Percentiles rank a stretch among this genome's conserved stretches.
These are phyloP conservation scores for Sminthurinus aureus DNA, from an alignment of 2,888 invertebrate species.

Conservation along the genomic window DNA sequence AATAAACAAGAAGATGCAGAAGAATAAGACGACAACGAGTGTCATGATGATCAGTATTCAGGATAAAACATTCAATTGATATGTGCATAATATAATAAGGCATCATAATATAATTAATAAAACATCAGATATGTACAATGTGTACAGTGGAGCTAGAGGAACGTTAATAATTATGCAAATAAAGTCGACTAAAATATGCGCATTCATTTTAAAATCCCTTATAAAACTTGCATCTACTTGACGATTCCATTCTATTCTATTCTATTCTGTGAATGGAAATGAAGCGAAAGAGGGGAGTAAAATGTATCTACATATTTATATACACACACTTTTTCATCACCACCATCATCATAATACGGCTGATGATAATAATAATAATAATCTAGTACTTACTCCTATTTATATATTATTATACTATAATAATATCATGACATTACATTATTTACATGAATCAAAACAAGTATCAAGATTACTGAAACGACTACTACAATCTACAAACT, in stretches of 20 bases:
- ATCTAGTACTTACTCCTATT: too few relatives aligned
- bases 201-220: conserved; percentile 42
- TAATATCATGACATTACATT: not conserved
- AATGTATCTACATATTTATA: not conserved
- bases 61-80: conserved; percentile 43
- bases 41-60: conserved; percentile 33
- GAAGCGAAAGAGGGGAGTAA: not conserved
- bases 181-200: conserved; percentile 41
- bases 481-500: too few relatives aligned
- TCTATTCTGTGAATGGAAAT: not conserved
- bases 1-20: not conserved
- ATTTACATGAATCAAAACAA: not conserved
- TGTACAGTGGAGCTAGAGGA: not conserved
- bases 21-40: not conserved
- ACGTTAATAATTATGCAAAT: conserved; percentile 35
- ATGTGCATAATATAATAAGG: conserved; percentile 33
- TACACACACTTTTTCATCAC: not conserved
- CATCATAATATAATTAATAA: conserved; percentile 36
- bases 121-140: not conserved
- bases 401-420: too few relatives aligned
- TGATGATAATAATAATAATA: too few relatives aligned
- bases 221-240: conserved; percentile 31
- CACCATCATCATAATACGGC: too few relatives aligned
- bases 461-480: not conserved
- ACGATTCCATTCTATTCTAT: not conserved